Conservation (phyloP, 2,888 invertebrate genomes). For the Spisula solida region DNA sequence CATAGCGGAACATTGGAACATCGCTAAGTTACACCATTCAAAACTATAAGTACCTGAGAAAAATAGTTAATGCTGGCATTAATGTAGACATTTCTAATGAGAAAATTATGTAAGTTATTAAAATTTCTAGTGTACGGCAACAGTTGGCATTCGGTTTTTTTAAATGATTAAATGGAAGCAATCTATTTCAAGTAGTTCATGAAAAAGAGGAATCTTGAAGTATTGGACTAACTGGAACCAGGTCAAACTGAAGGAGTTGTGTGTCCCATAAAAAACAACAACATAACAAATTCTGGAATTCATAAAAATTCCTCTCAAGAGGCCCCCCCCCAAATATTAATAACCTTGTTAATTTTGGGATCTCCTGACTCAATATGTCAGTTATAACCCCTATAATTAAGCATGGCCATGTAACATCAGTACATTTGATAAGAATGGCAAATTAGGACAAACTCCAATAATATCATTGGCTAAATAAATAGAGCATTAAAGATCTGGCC, state of each 20-base stretch:
- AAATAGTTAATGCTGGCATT: background rate
- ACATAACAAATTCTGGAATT: no score
- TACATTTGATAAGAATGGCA: no score
- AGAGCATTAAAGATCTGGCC: no score
- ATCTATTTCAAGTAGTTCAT: background rate
- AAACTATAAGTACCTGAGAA: background rate
- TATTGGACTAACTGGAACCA: background rate
- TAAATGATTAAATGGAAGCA: background rate
- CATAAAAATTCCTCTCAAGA: no score
- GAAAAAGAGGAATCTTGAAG: background rate
- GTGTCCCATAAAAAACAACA: background rate
- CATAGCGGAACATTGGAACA: background rate
- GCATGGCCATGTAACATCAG: no score
- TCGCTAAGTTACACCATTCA: background rate
- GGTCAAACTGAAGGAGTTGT: background rate
- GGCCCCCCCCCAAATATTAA: no score
- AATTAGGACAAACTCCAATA: no score
- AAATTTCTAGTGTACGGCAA: background rate
- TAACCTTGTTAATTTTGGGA: no score
- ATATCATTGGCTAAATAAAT: no score
- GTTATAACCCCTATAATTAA: no score
- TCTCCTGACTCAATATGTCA: no score
- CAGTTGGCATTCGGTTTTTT: background rate
- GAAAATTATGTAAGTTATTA: background rate
- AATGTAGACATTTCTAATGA: background rate